phyloP scores from a whole-genome alignment of 2,113 vertebrate species.

The Centropristis striata region DNA sequence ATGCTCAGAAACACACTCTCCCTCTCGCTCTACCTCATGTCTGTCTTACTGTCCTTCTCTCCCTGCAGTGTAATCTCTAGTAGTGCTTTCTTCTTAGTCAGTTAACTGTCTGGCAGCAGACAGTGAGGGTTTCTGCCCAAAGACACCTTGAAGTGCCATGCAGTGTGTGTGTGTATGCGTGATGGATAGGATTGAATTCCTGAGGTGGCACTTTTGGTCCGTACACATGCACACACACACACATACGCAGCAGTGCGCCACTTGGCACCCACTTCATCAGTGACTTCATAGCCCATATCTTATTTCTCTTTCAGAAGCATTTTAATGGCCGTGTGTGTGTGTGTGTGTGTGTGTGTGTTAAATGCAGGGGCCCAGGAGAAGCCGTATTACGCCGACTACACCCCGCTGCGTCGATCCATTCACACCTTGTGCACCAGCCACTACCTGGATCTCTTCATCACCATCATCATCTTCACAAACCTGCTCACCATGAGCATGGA shows the following conservation, averaged over 20 bases:
- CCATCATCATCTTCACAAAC: slow-evolving; percentile 96
- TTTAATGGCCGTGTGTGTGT: slow-evolving; percentile 60
- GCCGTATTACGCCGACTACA: slow-evolving; percentile 95
- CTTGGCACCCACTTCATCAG: slow-evolving; percentile 67
- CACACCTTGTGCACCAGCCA: slow-evolving; percentile 96
- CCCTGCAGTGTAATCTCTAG: slow-evolving; percentile 73
- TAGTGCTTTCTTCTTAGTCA: slow-evolving; percentile 68
- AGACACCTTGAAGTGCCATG: slow-evolving; percentile 85
- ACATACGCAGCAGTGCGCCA: slow-evolving; percentile 35
- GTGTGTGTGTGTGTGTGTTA: slow-evolving; percentile 45
- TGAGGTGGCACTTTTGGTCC: slow-evolving; percentile 30
- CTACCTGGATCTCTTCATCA: slow-evolving; percentile 98
- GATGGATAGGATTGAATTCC: slow-evolving; percentile 44
- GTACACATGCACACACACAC: slow-evolving; percentile 28
- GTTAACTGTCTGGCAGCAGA: slow-evolving; percentile 74
- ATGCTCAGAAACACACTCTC: slow-evolving; percentile 26
- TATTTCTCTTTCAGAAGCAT: slow-evolving; percentile 60
- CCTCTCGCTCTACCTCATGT: slow-evolving; percentile 4
- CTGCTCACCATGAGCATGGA: slow-evolving; percentile 99
- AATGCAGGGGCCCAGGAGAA: slow-evolving; percentile 92
- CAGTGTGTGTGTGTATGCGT: slow-evolving; percentile 33
- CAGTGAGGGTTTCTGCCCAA: slow-evolving; percentile 72
- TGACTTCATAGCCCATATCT: slow-evolving; percentile 70
- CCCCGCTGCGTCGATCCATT: slow-evolving; percentile 89
- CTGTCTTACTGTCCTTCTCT: slow-evolving; percentile 14